Base-by-base conservation (phyloP, 2,888 invertebrate species). In the Apamea monoglypha region DNA sequence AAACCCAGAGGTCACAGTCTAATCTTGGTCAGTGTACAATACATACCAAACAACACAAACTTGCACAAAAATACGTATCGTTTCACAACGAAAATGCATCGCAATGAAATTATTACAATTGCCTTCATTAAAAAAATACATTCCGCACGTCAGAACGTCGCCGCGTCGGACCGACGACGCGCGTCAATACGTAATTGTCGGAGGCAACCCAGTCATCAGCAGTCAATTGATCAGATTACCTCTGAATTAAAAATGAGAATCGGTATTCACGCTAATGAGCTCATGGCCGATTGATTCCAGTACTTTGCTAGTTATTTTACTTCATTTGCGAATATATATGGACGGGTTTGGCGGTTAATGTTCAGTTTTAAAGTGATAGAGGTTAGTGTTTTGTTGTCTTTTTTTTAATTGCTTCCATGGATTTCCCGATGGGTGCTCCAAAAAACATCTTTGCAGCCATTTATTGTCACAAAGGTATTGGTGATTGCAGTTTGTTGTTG, bases 191-290 rank as follows among this genome's bases (percentile, higher is more conserved):
- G 79, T 84, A 79, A 87, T 86, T 63, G 80, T 74, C 3, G 32
- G 25, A 44, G 64, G 64, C 66, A 44, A n/a, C 56, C 63, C 50
- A 53, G 56, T 71, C 40, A 79, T 73, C 67, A 78, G 14, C 25
- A 40, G 36, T 78, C 86, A 89, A 90, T 92, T 91, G 89, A 90
- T 88, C 87, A 85, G 86, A 91, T 91, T 91, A 88, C 76, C 44
- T 77, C 73, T 92, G 89, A 89, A 92, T 88, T 89, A 91, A 91
- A 89, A 87, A 93, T 91, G 90, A 83, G 86, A 68, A 71, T 40
- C 81, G 77, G 82, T 82, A 87, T 87, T 88, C 74, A 87, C 67
- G 61, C 32, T 78, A 82, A 84, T 79, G 72, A 76, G 77, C 32
- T 25, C 14, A 44, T 53, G n/a, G 73, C 40, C 72, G 76, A 86